A percentile compares a stretch with the other conserved stretches of the same genome.
These are phyloP conservation scores for Lepus timidus DNA, from an alignment of 2,113 vertebrate species.

Conservation along the genomic window DNA sequence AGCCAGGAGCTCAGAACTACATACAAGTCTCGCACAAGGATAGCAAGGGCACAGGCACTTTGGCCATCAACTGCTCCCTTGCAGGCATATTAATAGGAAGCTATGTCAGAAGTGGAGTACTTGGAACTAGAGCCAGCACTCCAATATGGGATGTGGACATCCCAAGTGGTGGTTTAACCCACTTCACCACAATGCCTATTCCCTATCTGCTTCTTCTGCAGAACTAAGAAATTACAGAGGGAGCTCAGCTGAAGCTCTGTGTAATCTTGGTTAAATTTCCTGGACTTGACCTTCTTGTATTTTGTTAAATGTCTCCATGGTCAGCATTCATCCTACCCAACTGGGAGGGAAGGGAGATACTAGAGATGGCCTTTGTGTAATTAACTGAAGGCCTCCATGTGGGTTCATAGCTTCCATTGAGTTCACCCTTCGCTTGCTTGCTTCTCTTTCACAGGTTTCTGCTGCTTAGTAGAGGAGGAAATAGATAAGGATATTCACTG, in stretches of 20 bases:
- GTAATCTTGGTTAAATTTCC: background rate
- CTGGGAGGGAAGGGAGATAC: background rate
- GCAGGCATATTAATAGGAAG: no score
- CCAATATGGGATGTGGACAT: no score
- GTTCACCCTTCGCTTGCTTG: background rate
- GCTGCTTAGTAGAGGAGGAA: background rate
- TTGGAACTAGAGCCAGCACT: no score
- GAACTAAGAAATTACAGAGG: slow-evolving; percentile 8
- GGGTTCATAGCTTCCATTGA: background rate
- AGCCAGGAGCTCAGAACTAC: no score
- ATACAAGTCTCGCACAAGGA: no score
- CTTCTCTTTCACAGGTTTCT: background rate
- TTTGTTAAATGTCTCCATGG: background rate
- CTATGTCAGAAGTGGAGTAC: no score
- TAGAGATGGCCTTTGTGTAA: background rate
- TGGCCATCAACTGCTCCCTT: no score
- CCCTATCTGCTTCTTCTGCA: background rate
- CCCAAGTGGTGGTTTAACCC: no score
- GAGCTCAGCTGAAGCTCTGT: background rate
- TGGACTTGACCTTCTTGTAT: background rate
- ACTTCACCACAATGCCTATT: no score
- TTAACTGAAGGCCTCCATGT: background rate
- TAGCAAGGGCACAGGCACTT: no score
- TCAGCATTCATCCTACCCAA: slow-evolving; percentile 2
- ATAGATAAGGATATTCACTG: background rate